Percentiles rank a stretch among this genome's conserved stretches.
phyloP scores from a whole-genome alignment of 2,797 vertebrate genomes.

The Bucorvus abyssinicus region DNA sequence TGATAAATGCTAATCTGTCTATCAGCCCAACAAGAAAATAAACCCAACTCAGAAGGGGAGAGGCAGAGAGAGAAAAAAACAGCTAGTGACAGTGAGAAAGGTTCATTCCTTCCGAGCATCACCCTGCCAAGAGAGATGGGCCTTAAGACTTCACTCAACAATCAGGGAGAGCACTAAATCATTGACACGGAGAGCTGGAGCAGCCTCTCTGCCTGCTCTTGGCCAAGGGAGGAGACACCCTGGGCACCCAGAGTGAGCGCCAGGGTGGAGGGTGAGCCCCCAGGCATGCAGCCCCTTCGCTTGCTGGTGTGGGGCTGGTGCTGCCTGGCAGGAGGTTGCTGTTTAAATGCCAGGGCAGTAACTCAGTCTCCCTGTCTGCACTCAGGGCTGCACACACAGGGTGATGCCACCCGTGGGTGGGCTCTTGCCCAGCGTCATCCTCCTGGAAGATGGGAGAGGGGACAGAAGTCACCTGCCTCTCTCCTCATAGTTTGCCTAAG shows the following conservation, averaged over 20 bases:
- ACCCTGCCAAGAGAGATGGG: rapidly evolving
- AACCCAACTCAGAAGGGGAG: not conserved
- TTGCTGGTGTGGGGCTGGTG: not conserved
- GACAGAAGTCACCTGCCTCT: not conserved
- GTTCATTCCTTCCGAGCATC: not conserved
- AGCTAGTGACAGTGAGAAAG: not conserved
- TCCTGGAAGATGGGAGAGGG: not conserved
- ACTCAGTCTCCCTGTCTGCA: rapidly evolving
- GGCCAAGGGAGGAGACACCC: not conserved
- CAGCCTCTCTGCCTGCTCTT: not conserved
- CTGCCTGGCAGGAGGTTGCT: not conserved
- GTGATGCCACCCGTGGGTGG: rapidly evolving
- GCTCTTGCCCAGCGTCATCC: not conserved
- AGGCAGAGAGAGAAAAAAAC: not conserved
- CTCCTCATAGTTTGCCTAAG: not conserved
- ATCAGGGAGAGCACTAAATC: not conserved
- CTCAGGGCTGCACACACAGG: not conserved
- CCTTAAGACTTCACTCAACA: rapidly evolving
- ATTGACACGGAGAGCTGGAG: not conserved
- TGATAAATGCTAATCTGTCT: slow-evolving; percentile 64
- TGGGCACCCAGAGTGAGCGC: rapidly evolving
- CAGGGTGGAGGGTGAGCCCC: rapidly evolving
- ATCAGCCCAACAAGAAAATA: slow-evolving; percentile 46
- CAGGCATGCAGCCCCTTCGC: rapidly evolving
- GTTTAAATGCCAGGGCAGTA: not conserved